Percentiles rank a stretch among this genome's conserved stretches.
Evolutionary conservation across 2,888 invertebrate species (phyloP).

Genomic region (Acrobasis suavella): DNA sequence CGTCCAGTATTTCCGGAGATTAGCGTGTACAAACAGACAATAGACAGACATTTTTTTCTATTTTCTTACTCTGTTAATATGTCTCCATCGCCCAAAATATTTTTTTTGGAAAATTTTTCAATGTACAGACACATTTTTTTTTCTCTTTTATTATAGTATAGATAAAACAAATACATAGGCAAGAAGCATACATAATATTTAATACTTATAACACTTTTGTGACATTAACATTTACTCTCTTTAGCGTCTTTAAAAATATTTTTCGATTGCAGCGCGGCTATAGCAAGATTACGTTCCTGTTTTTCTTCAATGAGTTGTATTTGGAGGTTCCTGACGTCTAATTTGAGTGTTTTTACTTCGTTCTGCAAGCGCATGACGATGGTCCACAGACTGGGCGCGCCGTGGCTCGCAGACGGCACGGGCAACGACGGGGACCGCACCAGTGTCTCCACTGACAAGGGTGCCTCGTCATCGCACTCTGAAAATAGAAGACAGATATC

Average conservation of each 20-base stretch:
- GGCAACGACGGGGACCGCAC: conserved; percentile 77
- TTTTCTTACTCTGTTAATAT: too few species aligned
- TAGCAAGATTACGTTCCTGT: conserved; percentile 75
- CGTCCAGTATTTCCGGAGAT: too few species aligned
- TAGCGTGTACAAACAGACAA: too few species aligned
- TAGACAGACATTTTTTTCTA: too few species aligned
- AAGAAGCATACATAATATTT: conserved; percentile 20
- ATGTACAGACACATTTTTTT: too few species aligned
- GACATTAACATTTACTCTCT: conserved; percentile 73
- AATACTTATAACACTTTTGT: conserved; percentile 27
- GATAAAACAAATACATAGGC: conserved; percentile 2
- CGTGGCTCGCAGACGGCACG: conserved; percentile 63
- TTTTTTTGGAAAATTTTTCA: too few species aligned
- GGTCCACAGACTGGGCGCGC: conserved; percentile 86
- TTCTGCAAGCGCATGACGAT: conserved; percentile 89
- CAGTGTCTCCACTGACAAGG: conserved; percentile 63
- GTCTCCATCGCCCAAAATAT: too few species aligned
- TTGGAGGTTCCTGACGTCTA: conserved; percentile 82
- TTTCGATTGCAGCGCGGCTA: conserved; percentile 68
- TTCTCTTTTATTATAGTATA: background rate
- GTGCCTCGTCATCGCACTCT: conserved; percentile 77
- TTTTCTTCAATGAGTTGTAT: conserved; percentile 87
- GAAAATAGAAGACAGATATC: conserved; percentile 54
- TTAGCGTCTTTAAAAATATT: conserved; percentile 70
- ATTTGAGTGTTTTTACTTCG: conserved; percentile 86